Conservation (phyloP, 1,140 invertebrate species). For the Macrocentrus cingulum region DNA sequence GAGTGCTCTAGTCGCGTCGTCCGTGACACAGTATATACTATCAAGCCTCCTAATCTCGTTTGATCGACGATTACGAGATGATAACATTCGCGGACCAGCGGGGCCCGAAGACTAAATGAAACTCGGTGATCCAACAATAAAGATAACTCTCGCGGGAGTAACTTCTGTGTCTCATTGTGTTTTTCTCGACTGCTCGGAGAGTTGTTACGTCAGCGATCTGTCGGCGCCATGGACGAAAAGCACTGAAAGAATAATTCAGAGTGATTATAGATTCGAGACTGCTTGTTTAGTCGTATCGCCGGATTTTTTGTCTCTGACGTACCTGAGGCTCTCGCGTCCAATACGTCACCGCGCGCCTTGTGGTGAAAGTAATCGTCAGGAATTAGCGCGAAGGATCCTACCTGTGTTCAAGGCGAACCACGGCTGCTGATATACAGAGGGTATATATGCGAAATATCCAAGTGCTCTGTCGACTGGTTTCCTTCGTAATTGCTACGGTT, state of each 20-base stretch:
- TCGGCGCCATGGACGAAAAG: no score
- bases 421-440: neutral
- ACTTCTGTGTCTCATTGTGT: no score
- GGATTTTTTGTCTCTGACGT: no score
- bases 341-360: neutral
- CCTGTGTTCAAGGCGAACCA: conserved; percentile 15
- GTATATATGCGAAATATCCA: neutral
- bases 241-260: no score
- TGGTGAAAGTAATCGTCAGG: conserved; percentile 8
- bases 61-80: conserved; percentile 6
- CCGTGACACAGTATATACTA: conserved; percentile 10
- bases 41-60: neutral
- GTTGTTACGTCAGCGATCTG: no score
- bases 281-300: no score
- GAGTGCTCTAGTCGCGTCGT: conserved; percentile 2
- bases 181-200: no score
- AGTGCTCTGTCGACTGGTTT: neutral
- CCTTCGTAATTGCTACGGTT: neutral
- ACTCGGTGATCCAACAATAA: no score
- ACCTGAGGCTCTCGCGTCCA: no score
- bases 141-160: no score
- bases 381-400: neutral
- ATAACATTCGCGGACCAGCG: conserved; percentile 5
- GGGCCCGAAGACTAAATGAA: neutral
- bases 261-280: no score